phyloP scores from a whole-genome alignment of 2,797 vertebrate genomes.

The Pogoniulus pusillus region DNA sequence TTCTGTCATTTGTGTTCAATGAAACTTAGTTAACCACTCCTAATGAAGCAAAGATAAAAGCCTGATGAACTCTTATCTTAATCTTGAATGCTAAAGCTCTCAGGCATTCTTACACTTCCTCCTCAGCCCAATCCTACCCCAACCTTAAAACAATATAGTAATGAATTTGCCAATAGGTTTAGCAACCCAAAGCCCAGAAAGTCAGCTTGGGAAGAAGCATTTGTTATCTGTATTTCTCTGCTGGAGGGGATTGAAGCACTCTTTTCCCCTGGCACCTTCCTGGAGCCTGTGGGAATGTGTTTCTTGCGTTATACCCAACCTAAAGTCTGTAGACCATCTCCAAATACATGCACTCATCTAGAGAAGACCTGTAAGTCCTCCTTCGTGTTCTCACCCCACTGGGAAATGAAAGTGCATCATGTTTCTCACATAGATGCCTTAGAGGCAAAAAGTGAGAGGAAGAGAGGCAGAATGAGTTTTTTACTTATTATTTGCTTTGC shows the following conservation, averaged over 20 bases:
- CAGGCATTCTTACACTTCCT: neutral
- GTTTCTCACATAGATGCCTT: neutral
- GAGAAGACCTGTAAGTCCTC: neutral
- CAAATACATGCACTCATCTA: neutral
- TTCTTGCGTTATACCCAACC: neutral
- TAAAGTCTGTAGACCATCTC: neutral
- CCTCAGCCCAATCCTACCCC: neutral
- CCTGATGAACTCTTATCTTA: neutral
- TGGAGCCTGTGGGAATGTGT: neutral
- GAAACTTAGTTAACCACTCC: neutral
- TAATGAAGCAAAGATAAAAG: neutral
- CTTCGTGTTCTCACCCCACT: neutral
- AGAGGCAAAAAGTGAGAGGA: neutral
- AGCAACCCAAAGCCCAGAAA: neutral
- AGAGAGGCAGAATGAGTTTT: neutral
- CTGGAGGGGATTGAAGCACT: neutral
- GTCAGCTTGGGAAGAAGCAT: neutral
- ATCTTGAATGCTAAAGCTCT: neutral
- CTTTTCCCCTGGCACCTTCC: too few species aligned
- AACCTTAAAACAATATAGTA: neutral
- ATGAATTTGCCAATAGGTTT: neutral
- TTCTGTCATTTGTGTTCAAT: neutral
- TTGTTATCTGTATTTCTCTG: neutral
- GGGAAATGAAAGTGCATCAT: neutral
- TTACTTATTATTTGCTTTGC: neutral